These are phyloP conservation scores for Leptopilina drosophilae DNA, from an alignment of 2,888 invertebrate species.

Conservation along the genomic window DNA sequence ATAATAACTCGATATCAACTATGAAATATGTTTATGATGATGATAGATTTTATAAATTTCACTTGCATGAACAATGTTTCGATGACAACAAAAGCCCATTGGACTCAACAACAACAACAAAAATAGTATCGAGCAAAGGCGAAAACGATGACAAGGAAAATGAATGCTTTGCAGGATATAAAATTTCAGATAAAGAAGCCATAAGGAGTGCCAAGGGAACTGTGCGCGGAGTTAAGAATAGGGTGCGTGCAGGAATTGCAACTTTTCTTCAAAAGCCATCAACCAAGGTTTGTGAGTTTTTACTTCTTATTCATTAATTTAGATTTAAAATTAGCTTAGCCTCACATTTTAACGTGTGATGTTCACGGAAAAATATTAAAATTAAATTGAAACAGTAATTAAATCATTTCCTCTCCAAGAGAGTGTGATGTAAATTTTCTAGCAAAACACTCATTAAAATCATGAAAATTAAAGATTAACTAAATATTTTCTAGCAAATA, in stretches of 20 bases:
- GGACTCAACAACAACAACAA: conserved; percentile 31
- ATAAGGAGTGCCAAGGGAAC: conserved; percentile 95
- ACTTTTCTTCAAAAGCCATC: conserved; percentile 93
- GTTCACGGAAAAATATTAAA: too few species aligned
- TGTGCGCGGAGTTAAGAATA: conserved; percentile 94
- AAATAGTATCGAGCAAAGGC: conserved; percentile 56
- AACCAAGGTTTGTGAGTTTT: conserved; percentile 83
- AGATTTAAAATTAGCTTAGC: too few species aligned
- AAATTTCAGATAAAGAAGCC: conserved; percentile 85
- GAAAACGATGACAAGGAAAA: conserved; percentile 76
- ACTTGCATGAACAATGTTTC: conserved; percentile 83
- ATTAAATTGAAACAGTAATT: too few species aligned
- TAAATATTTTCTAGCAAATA: too few species aligned
- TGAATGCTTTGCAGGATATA: conserved; percentile 88
- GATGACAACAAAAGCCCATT: conserved; percentile 73
- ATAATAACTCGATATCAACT: conserved; percentile 76
- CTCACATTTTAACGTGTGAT: too few species aligned
- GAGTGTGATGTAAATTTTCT: too few species aligned
- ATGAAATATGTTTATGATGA: conserved; percentile 83
- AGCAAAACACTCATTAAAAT: too few species aligned
- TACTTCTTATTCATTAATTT: not conserved
- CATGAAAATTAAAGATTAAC: too few species aligned
- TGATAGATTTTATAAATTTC: conserved; percentile 90
- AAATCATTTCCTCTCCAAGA: too few species aligned
- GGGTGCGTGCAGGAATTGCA: conserved; percentile 95